Evolutionary conservation across 2,113 vertebrate genomes (phyloP).

Genomic region (Sander lucioperca): DNA sequence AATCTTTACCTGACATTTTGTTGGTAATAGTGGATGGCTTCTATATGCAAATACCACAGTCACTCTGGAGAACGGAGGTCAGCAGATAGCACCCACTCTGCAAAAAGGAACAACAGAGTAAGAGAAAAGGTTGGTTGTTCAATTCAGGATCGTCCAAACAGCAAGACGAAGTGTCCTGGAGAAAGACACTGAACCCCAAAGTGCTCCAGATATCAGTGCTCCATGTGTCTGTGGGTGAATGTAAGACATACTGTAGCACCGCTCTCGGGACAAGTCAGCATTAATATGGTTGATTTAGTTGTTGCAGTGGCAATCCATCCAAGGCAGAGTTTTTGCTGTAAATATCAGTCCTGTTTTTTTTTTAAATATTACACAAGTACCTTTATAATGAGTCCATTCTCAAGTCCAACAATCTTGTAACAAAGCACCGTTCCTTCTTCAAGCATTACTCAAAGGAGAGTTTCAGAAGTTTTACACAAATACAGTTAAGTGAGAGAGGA

Average conservation of each 20-base stretch:
- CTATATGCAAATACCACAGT: conserved; percentile 17
- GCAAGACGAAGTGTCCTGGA: too few species aligned
- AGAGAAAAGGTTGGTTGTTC: neutral
- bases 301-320: neutral
- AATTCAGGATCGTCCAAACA: neutral
- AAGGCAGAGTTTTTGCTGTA: neutral
- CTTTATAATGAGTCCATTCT: neutral
- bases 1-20: conserved; percentile 76
- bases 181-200: too few species aligned
- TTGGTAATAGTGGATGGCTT: conserved; percentile 13
- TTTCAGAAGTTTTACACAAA: neutral
- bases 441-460: neutral
- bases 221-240: too few species aligned
- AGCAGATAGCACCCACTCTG: conserved; percentile 48
- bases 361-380: neutral
- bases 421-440: neutral
- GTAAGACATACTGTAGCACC: too few species aligned
- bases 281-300: neutral
- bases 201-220: too few species aligned
- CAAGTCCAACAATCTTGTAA: neutral
- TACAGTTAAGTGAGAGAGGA: neutral
- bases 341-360: neutral
- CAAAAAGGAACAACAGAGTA: conserved; percentile 9
- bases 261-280: neutral
- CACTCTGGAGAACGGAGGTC: conserved; percentile 41